A percentile compares a stretch with the other conserved stretches of the same genome.
Conservation (phyloP, 2,888 invertebrate genomes). For the Lasioglossum marginatum region DNA sequence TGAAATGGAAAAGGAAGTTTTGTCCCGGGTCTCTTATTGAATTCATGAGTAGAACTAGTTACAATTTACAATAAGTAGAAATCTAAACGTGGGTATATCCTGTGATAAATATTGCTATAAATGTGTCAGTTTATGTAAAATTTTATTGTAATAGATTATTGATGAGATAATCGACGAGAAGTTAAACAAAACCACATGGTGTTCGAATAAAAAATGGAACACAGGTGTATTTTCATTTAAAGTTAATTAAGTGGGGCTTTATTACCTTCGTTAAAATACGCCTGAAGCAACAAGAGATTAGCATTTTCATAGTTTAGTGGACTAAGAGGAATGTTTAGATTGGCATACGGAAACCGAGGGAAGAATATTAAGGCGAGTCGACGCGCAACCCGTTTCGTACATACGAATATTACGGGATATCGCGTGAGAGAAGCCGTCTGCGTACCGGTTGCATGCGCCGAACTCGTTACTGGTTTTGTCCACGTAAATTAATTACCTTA, state of each 20-base stretch:
- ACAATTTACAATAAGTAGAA: background rate
- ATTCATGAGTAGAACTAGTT: background rate
- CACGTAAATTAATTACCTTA: slow-evolving; percentile 79
- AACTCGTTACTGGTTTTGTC: slow-evolving; percentile 81
- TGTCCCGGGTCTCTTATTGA: background rate
- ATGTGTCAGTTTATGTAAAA: background rate
- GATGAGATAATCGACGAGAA: background rate
- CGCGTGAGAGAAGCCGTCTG: slow-evolving; percentile 74
- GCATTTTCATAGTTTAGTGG: background rate
- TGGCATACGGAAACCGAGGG: slow-evolving; percentile 23
- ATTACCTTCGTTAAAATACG: background rate
- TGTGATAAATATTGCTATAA: too few species aligned
- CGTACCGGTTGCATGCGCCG: slow-evolving; percentile 73
- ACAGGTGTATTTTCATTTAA: background rate
- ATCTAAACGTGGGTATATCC: background rate
- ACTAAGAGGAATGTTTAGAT: background rate
- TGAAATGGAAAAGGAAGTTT: slow-evolving; percentile 6
- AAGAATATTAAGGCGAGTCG: slow-evolving; percentile 46
- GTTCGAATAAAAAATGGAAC: background rate
- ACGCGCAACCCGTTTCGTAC: slow-evolving; percentile 38
- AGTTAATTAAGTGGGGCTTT: background rate
- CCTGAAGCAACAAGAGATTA: background rate
- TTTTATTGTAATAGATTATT: background rate
- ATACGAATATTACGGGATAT: slow-evolving; percentile 72
- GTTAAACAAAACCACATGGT: background rate